Base-by-base conservation (phyloP, 2,888 invertebrate genomes). In the Dryococelus australis region DNA sequence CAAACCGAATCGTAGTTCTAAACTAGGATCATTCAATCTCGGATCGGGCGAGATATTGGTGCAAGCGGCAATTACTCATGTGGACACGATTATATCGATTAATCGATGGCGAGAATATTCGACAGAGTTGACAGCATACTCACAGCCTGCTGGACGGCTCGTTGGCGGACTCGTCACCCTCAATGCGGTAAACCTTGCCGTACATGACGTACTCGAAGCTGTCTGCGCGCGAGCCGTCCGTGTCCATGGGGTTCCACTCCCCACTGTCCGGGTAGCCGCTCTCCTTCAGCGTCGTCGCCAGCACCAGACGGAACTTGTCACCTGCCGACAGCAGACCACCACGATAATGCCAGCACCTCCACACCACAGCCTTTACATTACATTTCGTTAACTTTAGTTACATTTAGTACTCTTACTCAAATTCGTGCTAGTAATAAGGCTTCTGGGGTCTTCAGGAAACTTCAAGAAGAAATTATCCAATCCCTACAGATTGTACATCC, bases 201-300 rank as follows among this genome's bases (percentile, higher is more conserved):
- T 97, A 98, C 99, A 99, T 99, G 85, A 99, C 99, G 93, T 99
- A 99, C 92, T 99, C 99, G 91, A 99, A 99, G 91, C 98, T 98
- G 92, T 99, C 99, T 0, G 99, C 98, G 86, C 98, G 94, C 26
- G 98, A 97, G 85, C 97, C 96, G 90, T 97, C 97, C n/a, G 95
- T 95, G 90, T 97, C 97, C 90, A 96, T 92, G 1, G 98, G 97
- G 92, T 98, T 98, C 95, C 97, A 99, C 91, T 99, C 99, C 0
- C 98, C 98, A 87, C 97, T 97, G 91, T 99, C 99, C 0, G 98
- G 97, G 91, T 98, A 98, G 0, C 99, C 99, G 91, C 99, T 99
- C 92, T 99, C 99, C 86, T 98, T 95, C 83, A 99, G 93, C 0
- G 99, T 99, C 43, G 98, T 98, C 10, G 99, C 98, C 88, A 99